A percentile compares a stretch with the other conserved stretches of the same genome.
phyloP scores from a whole-genome alignment of 1,140 invertebrate genomes.

The Lasioglossum baleicum region DNA sequence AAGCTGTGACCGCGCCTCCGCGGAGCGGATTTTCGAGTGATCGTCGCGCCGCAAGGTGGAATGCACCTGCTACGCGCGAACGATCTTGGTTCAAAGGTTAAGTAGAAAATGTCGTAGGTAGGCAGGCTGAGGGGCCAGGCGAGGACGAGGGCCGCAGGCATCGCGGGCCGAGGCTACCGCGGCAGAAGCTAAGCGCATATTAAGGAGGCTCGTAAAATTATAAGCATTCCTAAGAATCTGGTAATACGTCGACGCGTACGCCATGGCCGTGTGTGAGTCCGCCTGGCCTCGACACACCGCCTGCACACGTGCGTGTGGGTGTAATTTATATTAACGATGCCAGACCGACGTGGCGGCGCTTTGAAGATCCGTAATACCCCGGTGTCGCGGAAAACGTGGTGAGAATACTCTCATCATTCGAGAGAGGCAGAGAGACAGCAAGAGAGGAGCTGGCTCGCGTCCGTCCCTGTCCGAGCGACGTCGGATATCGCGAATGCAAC shows the following conservation, averaged over 20 bases:
- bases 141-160: too few species aligned
- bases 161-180: slow-evolving; percentile 64
- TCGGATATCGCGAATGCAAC: slow-evolving; percentile 54
- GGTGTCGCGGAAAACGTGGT: slow-evolving; percentile 66
- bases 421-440: too few species aligned
- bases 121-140: slow-evolving; percentile 36
- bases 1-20: slow-evolving; percentile 37
- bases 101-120: slow-evolving; percentile 66
- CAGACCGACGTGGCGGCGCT: slow-evolving; percentile 55
- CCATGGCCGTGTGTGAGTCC: too few species aligned
- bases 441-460: too few species aligned
- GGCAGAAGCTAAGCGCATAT: slow-evolving; percentile 73
- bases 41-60: slow-evolving; percentile 51
- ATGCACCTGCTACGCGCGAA: slow-evolving; percentile 60
- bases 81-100: slow-evolving; percentile 65
- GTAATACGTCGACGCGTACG: slow-evolving; percentile 70
- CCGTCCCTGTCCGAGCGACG: too few species aligned
- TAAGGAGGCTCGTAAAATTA: slow-evolving; percentile 78
- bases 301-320: slow-evolving; percentile 54
- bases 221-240: slow-evolving; percentile 75
- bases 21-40: slow-evolving; percentile 51
- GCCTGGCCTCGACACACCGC: too few species aligned
- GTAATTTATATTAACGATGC: slow-evolving; percentile 71
- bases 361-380: slow-evolving; percentile 61
- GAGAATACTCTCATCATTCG: slow-evolving; percentile 78